phyloP scores from a whole-genome alignment of 1,140 invertebrate genomes.

The Uloborus diversus region DNA sequence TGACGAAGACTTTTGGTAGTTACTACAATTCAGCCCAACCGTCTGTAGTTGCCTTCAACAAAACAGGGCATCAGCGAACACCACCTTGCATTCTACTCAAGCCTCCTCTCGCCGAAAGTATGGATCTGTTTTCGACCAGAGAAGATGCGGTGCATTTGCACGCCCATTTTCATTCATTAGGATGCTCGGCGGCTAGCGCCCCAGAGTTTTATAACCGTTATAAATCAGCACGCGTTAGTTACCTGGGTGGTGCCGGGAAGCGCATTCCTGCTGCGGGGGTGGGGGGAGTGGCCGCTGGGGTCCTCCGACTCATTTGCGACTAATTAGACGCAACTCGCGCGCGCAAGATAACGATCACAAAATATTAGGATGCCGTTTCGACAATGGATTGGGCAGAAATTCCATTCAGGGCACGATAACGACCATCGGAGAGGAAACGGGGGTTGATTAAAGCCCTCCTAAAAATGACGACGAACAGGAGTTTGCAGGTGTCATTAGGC shows the following conservation, averaged over 20 bases:
- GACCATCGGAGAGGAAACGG: not conserved
- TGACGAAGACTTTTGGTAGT: too few relatives aligned
- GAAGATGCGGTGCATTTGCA: too few relatives aligned
- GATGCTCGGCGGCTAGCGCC: not conserved
- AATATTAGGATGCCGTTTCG: not conserved
- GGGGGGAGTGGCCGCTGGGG: not conserved
- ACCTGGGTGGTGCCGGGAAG: not conserved
- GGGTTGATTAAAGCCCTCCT: not conserved
- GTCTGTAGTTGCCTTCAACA: too few relatives aligned
- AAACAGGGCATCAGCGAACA: too few relatives aligned
- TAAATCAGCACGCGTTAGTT: too few relatives aligned
- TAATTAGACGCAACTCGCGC: not conserved
- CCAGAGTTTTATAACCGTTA: constrained; percentile 21
- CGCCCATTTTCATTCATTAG: constrained; percentile 21
- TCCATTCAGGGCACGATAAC: constrained; percentile 4
- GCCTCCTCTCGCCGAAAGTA: too few relatives aligned
- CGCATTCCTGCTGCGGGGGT: not conserved
- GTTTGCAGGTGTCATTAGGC: not conserved
- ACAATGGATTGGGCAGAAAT: constrained; percentile 19
- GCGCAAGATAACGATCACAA: constrained; percentile 23
- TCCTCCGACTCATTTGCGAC: constrained; percentile 1
- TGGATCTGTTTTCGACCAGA: too few relatives aligned
- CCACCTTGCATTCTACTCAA: too few relatives aligned
- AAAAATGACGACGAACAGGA: not conserved
- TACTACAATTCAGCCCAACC: too few relatives aligned